Percentiles rank a stretch among this genome's conserved stretches.
These are phyloP conservation scores for Pterobdella sp. DNA, from an alignment of 2,888 invertebrate species.

Conservation along the genomic window DNA sequence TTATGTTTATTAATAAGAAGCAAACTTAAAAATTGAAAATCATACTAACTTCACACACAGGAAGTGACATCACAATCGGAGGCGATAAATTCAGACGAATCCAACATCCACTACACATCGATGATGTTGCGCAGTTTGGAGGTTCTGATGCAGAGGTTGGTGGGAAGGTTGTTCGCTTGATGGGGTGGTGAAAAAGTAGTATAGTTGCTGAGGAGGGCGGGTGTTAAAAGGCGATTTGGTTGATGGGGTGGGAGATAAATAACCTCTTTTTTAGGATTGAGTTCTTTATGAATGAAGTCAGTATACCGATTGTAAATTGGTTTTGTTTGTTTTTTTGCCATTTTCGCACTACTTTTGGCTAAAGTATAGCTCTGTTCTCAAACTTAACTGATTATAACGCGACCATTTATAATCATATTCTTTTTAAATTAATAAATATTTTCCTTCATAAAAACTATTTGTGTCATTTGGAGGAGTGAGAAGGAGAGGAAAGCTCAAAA, in stretches of 20 bases:
- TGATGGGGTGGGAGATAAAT: not conserved
- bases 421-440: too few relatives aligned
- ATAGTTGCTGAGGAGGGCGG: not conserved
- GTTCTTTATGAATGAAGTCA: too few relatives aligned
- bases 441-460: too few relatives aligned
- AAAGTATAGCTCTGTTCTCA: too few relatives aligned
- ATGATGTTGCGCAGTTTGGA: not conserved
- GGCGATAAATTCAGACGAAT: slow-evolving; percentile 20
- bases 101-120: not conserved
- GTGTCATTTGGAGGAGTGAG: too few relatives aligned
- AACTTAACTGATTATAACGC: too few relatives aligned
- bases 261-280: too few relatives aligned
- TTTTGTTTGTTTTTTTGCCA: slow-evolving; percentile 5
- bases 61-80: slow-evolving; percentile 13
- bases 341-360: too few relatives aligned
- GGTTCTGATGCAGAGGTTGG: slow-evolving; percentile 3
- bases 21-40: too few relatives aligned
- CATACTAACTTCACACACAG: not conserved
- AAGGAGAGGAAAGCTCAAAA: not conserved
- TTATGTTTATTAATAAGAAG: too few relatives aligned
- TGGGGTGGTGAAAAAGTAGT: not conserved
- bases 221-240: not conserved
- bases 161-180: not conserved
- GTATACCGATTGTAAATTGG: not conserved
- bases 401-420: too few relatives aligned